Conservation (phyloP, 2,113 vertebrate species). For the Mesembrinibis cayennensis region DNA sequence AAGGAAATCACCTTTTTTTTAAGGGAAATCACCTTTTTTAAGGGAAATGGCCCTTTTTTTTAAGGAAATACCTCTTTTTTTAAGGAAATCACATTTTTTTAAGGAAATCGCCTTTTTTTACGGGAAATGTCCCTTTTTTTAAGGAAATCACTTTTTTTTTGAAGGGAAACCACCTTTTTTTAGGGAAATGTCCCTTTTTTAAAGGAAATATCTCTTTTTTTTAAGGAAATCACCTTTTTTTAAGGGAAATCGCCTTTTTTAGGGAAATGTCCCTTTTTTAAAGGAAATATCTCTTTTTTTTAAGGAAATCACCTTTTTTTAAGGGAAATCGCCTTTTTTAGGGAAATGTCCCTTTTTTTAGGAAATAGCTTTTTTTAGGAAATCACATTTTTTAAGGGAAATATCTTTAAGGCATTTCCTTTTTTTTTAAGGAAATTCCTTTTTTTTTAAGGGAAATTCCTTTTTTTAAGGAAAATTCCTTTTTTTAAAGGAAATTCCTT, state of each 20-base stretch:
- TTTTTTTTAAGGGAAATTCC: neutral
- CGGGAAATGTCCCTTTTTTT: neutral
- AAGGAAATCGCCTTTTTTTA: neutral
- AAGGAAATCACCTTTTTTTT: neutral
- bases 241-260: too few species aligned
- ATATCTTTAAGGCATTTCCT: too few species aligned
- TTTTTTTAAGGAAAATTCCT: neutral
- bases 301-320: neutral
- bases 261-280: too few species aligned
- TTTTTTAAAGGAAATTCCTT: too few species aligned
- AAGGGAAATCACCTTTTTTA: neutral
- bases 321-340: neutral
- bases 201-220: too few species aligned
- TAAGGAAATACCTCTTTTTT: too few species aligned
- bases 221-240: too few species aligned
- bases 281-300: neutral
- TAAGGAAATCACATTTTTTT: too few species aligned
- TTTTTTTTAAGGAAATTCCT: neutral
- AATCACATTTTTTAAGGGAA: too few species aligned
- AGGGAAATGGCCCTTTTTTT: neutral
- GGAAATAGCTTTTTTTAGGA: too few species aligned
- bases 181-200: too few species aligned
- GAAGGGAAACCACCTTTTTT: neutral
- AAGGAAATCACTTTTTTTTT: neutral
- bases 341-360: too few species aligned